Evolutionary conservation across 2,113 vertebrate genomes (phyloP), one percentile per base, ranked within the genome.

Genomic region (Coracopsis vasa): DNA sequence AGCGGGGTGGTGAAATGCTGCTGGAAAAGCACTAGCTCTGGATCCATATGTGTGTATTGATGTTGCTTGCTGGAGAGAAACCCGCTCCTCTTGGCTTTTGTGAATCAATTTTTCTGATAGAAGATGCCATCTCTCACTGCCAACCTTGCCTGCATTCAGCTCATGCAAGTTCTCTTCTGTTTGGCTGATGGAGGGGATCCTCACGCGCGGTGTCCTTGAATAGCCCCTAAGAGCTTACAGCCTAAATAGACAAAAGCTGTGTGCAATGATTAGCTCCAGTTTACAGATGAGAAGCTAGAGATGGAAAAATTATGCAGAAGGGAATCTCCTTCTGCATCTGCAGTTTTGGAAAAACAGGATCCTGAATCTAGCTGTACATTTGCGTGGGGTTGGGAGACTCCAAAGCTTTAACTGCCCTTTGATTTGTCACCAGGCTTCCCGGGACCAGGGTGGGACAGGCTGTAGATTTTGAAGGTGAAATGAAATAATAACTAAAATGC

Each of bases 51-150:
- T 24, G 39, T 45, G 65, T 64, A 60, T 81, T 79, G 84, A 78
- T 84, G 61, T 29, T 84, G 39, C 61, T 75, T 65, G 72, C 70
- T 60, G 42, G 92, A 81, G 65, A 81, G 42, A 89, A 93, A 85
- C 50, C 65, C 4, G 65, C 56, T 94, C 47, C 56, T 79, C 65
- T 64, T 7, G 23, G 70, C 61, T 96, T 74, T 39, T 79, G 81
- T 45, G 44, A 74, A 94, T 85, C 87, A 67, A 47, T 93, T 91
- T 94, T 67, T 50, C 94, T 82, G 88, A 85, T 81, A 85, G 85
- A 93, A 90, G 80, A 95, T 64, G 61, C 56, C 65, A 82, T 79
- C 65, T 81, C 78, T 87, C 87, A 71, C 70, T 91, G 95, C 60
- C 69, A 89, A 3, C 54, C 77, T 79, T 41, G 28, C 60, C 61